Base-by-base conservation (phyloP, 2,888 invertebrate species). In the Drosophila mimetica region DNA sequence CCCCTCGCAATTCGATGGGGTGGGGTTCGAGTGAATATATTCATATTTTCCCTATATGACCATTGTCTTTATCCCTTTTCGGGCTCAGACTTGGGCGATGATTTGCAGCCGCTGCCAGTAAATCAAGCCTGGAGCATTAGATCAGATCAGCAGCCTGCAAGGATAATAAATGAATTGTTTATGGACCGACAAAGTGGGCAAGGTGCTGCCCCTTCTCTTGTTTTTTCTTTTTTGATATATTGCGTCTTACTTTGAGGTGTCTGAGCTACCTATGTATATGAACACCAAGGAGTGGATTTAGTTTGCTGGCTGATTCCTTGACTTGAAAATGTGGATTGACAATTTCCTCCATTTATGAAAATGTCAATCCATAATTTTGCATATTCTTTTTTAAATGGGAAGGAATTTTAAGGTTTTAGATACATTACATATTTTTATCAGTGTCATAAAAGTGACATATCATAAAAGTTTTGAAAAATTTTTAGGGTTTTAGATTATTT, bases 51-150 rank as follows among this genome's bases (percentile, higher is more conserved):
- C 72, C 72, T 65, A 71, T 44, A 72, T 71, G 75, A 67, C 63
- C 72, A 55, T 55, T 69, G 65, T 69, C 46, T 69, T 55, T 70
- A 66, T 66, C 58, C 70, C 58, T 51, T 71, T 51, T 41, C 52
- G 55, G 64, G 58, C 70, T 22, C 61, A 46, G 72, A 44, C 61
- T 58, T 71, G 58, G 75, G 76, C 87, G 84, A 90, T 89, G 89
- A 90, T 87, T 90, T 90, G 90, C 90, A 90, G 90, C 90, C 90
- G 90, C 83, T 89, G 89, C 86, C 89, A 89, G 77, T 90, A 85
- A 89, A 89, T 90, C 89, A 89, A 81, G 86, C 79, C 81, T 81
- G 78, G 67, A 76, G 75, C 72, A 90, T 90, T 85, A 85, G 85
- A 90, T 90, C 83, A 89, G 77, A 65, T 50, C 84, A 74, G 42